Evolutionary conservation across 2,113 vertebrate species (phyloP), one percentile per base, ranked within the genome.

Genomic region (Hemichromis elongatus): DNA sequence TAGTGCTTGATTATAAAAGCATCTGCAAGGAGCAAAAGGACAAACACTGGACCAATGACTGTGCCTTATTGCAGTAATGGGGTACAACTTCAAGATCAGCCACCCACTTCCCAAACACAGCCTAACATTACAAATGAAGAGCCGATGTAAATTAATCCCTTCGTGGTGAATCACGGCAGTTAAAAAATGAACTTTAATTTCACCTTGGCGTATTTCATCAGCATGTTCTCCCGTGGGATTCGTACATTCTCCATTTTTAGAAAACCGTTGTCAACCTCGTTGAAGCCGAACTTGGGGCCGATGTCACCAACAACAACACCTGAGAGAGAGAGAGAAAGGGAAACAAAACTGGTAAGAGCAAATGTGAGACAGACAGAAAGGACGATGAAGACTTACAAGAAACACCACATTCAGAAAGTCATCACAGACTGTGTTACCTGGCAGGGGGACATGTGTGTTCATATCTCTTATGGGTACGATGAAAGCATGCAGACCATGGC

Each of bases 161-260:
- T 55, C 24, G 19, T 1, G 11, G 68, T 2, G 9, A 50, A 30
- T 30, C 45, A 52, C 16, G n/a, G 11, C 45, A n/a, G 26, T 33
- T 52, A 33, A 12, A 70, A 47, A 13, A 9, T 10, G 30, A 52
- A 50, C 9, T 12, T 63, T 28, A 26, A 66, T 40, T 5, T 93
- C 92, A 99, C 98, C 98, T 99, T 96, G 28, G 98, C 96, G 2
- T 97, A 96, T 84, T 99, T 99, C 99, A 99, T 99, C 83, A 99
- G 95, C 99, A 99, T 99, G 93, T 99, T 99, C 3, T 98, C 97
- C 18, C 98, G 96, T 45, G 99, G 98, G 68, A 99, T 97, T 42
- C 98, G 96, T n/a, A 97, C 96, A 8, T 98, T 97, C 91, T 99
- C 97, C 92, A 99, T 95, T 94, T 99, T 99, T 93, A 99, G 94